phyloP scores from a whole-genome alignment of 1,140 invertebrate genomes.

The Adoxophyes honmai region DNA sequence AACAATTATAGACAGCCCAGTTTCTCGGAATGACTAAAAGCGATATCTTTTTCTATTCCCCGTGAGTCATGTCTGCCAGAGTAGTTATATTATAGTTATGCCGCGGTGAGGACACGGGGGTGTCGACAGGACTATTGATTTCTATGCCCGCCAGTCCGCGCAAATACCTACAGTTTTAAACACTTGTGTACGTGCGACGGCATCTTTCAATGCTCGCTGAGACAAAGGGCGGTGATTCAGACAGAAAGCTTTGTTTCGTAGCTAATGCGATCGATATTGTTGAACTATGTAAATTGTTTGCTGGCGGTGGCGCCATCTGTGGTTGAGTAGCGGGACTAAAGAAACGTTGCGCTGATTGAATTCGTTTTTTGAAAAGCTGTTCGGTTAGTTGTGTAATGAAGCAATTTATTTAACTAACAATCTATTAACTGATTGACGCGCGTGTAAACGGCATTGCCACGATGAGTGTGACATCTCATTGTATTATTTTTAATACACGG shows the following conservation, averaged over 20 bases:
- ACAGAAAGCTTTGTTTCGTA: constrained; percentile 14
- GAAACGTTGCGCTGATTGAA: background rate
- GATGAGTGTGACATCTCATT: constrained; percentile 47
- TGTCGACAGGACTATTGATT: constrained; percentile 26
- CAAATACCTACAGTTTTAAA: constrained; percentile 14
- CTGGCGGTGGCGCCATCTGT: constrained; percentile 29
- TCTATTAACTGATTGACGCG: constrained; percentile 60
- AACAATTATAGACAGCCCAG: too few species aligned
- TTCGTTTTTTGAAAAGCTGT: background rate
- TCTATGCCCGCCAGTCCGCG: constrained; percentile 29
- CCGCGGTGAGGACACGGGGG: background rate
- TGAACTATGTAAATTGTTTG: background rate
- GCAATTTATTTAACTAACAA: constrained; percentile 18
- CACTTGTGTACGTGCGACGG: constrained; percentile 11
- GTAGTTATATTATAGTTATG: background rate
- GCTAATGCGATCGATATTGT: constrained; percentile 13
- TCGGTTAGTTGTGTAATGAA: constrained; percentile 11
- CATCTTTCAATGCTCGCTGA: background rate
- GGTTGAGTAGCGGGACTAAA: constrained; percentile 21
- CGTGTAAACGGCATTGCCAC: constrained; percentile 19
- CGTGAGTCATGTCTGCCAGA: too few species aligned
- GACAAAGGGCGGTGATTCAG: constrained; percentile 13
- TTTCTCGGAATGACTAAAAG: too few species aligned
- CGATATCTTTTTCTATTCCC: too few species aligned
- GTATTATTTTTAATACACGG: constrained; percentile 59